A percentile compares a stretch with the other conserved stretches of the same genome.
Evolutionary conservation across 2,888 invertebrate genomes (phyloP).

Genomic region (Orchesella flavescens): DNA sequence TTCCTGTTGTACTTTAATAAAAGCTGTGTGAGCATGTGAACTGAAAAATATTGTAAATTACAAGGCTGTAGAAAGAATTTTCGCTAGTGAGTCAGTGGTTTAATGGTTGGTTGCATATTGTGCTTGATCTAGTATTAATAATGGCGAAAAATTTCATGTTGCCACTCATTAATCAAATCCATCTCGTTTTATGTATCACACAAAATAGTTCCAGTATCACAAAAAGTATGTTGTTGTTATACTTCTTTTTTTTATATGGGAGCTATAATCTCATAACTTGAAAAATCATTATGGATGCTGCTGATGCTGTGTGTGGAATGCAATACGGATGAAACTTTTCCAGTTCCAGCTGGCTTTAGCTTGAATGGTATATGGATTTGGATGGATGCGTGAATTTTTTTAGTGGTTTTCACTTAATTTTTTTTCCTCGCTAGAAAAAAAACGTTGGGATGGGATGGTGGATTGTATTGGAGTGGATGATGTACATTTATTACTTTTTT

Average conservation of each 20-base stretch:
- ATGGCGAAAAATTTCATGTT: conserved; percentile 59
- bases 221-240: too few relatives aligned
- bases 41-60: neutral
- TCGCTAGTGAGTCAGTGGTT: conserved; percentile 25
- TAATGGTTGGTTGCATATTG: conserved; percentile 20
- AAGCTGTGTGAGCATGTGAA: neutral
- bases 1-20: neutral
- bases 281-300: too few relatives aligned
- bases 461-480: conserved; percentile 28
- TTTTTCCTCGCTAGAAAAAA: conserved; percentile 1
- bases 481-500: conserved; percentile 48
- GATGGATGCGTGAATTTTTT: neutral
- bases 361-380: too few relatives aligned
- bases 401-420: conserved; percentile 21
- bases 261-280: too few relatives aligned
- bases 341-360: too few relatives aligned
- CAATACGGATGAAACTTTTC: too few relatives aligned
- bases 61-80: neutral
- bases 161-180: conserved; percentile 62
- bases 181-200: conserved; percentile 1
- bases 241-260: too few relatives aligned
- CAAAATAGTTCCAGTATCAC: neutral
- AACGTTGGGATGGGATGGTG: neutral
- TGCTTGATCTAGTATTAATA: conserved; percentile 15
- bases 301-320: too few relatives aligned